Conservation (phyloP, 1,140 invertebrate species). For the Apis cerana region DNA sequence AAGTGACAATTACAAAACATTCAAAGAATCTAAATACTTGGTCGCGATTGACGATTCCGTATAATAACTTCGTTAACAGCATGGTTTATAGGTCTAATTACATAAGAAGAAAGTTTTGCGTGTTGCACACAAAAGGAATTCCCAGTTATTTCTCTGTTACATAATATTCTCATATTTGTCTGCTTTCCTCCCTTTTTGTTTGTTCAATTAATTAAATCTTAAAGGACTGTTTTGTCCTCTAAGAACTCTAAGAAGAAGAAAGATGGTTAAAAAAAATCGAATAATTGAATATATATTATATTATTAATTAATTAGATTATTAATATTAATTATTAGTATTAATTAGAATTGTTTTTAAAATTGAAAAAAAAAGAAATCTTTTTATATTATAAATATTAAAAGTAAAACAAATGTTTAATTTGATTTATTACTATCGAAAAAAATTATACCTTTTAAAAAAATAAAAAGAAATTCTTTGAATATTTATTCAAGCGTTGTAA, state of each 20-base stretch:
- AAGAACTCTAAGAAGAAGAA: neutral
- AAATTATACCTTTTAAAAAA: neutral
- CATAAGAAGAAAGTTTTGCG: neutral
- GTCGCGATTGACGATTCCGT: constrained; percentile 6
- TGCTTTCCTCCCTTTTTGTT: neutral
- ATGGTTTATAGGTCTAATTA: constrained; percentile 5
- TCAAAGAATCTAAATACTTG: neutral
- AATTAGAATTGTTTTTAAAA: neutral
- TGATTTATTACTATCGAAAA: too few species aligned
- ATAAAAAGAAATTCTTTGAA: neutral
- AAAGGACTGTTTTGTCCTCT: too few species aligned
- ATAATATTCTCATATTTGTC: neutral
- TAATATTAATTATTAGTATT: too few species aligned
- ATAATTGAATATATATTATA: too few species aligned
- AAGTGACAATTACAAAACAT: neutral
- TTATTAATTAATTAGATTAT: too few species aligned
- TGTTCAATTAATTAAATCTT: constrained; percentile 6
- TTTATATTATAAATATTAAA: neutral
- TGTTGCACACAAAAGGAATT: neutral
- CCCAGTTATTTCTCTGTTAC: neutral
- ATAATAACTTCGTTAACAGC: constrained; percentile 21
- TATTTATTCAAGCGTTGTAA: neutral
- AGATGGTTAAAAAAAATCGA: neutral
- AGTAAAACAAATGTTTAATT: neutral
- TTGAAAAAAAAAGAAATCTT: neutral